Evolutionary conservation across 1,140 invertebrate genomes (phyloP).

Genomic region (Danaus melanippus): DNA sequence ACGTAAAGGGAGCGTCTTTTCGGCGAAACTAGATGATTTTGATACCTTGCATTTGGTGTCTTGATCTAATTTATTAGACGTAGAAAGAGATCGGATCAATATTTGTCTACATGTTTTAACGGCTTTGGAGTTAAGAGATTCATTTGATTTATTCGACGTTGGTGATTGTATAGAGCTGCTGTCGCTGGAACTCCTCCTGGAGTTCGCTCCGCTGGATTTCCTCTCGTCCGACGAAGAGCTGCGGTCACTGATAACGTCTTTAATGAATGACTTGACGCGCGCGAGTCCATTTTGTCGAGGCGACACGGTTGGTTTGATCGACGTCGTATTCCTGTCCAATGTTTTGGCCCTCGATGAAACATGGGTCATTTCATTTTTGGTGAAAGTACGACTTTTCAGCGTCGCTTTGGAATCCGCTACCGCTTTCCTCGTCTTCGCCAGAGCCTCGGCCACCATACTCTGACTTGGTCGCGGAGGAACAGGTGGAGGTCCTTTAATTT

Average conservation of each 20-base stretch:
- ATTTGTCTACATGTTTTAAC: slow-evolving; percentile 69
- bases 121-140: slow-evolving; percentile 62
- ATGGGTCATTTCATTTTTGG: slow-evolving; percentile 49
- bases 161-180: slow-evolving; percentile 54
- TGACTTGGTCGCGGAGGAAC: slow-evolving; percentile 81
- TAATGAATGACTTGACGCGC: slow-evolving; percentile 69
- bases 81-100: slow-evolving; percentile 65
- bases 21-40: slow-evolving; percentile 69
- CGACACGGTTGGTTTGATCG: slow-evolving; percentile 62
- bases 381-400: slow-evolving; percentile 50
- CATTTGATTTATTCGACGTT: slow-evolving; percentile 52
- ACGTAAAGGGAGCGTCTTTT: slow-evolving; percentile 65
- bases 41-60: slow-evolving; percentile 59
- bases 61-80: slow-evolving; percentile 64
- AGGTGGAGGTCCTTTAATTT: slow-evolving; percentile 76
- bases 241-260: slow-evolving; percentile 70
- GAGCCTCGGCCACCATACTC: slow-evolving; percentile 78
- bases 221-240: slow-evolving; percentile 66
- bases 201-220: slow-evolving; percentile 61
- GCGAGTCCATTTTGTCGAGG: slow-evolving; percentile 65
- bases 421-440: slow-evolving; percentile 75
- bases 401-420: slow-evolving; percentile 71
- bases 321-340: slow-evolving; percentile 48
- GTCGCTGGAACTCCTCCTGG: slow-evolving; percentile 60
- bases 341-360: slow-evolving; percentile 54